Evolutionary conservation across 1,140 invertebrate genomes (phyloP).

Genomic region (Aporrectodea caliginosa): DNA sequence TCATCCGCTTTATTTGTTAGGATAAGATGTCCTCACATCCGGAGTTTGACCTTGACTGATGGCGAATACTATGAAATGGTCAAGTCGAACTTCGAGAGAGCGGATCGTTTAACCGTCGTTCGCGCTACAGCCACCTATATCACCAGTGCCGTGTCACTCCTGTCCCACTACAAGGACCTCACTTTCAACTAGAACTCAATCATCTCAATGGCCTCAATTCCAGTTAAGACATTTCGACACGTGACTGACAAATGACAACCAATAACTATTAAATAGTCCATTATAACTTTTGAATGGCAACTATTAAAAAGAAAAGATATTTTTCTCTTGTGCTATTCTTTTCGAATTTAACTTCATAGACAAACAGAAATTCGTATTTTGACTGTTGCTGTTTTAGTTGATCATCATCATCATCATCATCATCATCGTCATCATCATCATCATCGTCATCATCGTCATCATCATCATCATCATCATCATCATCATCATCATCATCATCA

Average conservation of each 20-base stretch:
- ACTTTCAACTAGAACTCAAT: conserved; percentile 79
- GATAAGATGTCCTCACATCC: conserved; percentile 54
- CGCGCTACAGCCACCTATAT: conserved; percentile 86
- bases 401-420: not conserved
- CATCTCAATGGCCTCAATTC: no score
- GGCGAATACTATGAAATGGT: conserved; percentile 99
- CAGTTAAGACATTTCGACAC: no score
- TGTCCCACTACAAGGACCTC: conserved; percentile 88
- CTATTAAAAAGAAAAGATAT: no score
- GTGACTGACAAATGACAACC: no score
- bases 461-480: no score
- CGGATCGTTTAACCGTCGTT: conserved; percentile 91
- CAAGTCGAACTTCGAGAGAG: conserved; percentile 97
- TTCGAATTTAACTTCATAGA: no score
- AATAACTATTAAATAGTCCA: no score
- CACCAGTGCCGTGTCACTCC: conserved; percentile 73
- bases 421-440: not conserved
- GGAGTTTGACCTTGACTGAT: conserved; percentile 71
- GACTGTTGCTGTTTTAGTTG: not conserved
- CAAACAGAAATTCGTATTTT: not conserved
- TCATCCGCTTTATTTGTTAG: no score
- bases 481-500: no score
- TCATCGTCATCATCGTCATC: no score
- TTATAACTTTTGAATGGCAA: no score
- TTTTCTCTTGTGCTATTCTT: no score